Base-by-base conservation (phyloP, 2,888 invertebrate species). In the Xestia ashworthii region DNA sequence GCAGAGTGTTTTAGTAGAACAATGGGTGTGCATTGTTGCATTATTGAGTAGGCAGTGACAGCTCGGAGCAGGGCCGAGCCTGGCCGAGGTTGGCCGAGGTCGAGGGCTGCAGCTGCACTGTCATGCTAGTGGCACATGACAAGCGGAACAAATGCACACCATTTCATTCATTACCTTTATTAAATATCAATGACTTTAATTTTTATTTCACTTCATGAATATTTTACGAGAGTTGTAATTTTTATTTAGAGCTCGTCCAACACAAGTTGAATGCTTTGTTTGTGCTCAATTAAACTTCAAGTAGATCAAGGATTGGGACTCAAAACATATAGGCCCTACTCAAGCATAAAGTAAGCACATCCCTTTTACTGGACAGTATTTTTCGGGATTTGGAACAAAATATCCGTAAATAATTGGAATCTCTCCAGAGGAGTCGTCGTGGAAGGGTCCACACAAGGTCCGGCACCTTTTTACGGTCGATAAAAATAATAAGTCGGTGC, bases 381-480 rank as follows among this genome's bases (percentile, higher is more conserved):
- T 93, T 93, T 94, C 92, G 91, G 94, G 94, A 95, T 95, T 94
- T 89, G 90, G 92, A 93, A 91, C 92, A 93, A 95, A 95, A 95
- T 94, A 94, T 94, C 94, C 95, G 95, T 95, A 95, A 94, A 95
- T 95, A 95, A 95, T 94, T 95, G 93, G 92, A 94, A 93, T 92
- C 94, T 93, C 93, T 93, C 93, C 91, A 92, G 91, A 93, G 92
- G 92, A 94, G 92, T 88, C 91, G 90, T 91, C 92, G 90, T 91
- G 92, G 91, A 94, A 94, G 94, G 95, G 95, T 94, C 92, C 91
- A 92, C 89, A 88, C 90, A 91, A 93, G 94, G 95, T 94, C 94
- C 94, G 91, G 94, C 93, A 94, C 95, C 95, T 95, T 95, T 96
- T 96, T 95, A 95, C 95, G 95, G 95, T 94, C 95, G 94, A 95